Conservation (phyloP, 1,140 invertebrate genomes). For the Bilobella aurantiaca region DNA sequence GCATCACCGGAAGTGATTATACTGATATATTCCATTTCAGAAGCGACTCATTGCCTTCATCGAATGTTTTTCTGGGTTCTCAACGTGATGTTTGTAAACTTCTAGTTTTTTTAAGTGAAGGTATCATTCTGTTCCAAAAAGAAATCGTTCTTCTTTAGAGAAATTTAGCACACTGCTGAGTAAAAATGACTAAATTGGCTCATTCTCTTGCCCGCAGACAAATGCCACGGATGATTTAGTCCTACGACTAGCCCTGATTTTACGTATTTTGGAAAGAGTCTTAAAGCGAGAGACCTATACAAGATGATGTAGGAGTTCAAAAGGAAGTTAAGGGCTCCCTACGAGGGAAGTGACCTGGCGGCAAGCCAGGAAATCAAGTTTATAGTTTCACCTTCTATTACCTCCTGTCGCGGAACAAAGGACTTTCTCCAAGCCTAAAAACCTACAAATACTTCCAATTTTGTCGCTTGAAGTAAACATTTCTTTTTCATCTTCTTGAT, state of each 20-base stretch:
- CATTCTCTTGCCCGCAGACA: not conserved
- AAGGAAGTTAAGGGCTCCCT: not conserved
- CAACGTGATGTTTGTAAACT: too few relatives aligned
- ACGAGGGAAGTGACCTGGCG: not conserved
- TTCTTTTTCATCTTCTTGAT: too few relatives aligned
- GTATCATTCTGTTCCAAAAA: too few relatives aligned
- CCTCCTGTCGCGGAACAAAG: constrained; percentile 8
- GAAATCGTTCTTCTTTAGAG: not conserved
- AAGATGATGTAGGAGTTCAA: not conserved
- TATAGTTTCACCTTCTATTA: constrained; percentile 7
- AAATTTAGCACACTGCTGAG: not conserved
- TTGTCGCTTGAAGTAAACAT: too few relatives aligned
- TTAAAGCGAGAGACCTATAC: not conserved
- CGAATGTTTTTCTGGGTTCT: not conserved
- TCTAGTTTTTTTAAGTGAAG: too few relatives aligned
- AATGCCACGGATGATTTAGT: too few relatives aligned
- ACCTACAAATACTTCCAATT: too few relatives aligned
- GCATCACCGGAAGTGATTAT: not conserved
- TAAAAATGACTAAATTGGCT: not conserved
- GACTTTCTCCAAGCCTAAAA: too few relatives aligned
- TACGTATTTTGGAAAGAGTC: too few relatives aligned
- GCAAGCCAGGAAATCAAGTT: not conserved
- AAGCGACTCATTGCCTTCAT: not conserved
- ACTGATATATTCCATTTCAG: not conserved
- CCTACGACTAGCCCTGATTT: too few relatives aligned